A percentile compares a stretch with the other conserved stretches of the same genome.
Conservation (phyloP, 2,888 invertebrate species). For the Ferrisia virgata region DNA sequence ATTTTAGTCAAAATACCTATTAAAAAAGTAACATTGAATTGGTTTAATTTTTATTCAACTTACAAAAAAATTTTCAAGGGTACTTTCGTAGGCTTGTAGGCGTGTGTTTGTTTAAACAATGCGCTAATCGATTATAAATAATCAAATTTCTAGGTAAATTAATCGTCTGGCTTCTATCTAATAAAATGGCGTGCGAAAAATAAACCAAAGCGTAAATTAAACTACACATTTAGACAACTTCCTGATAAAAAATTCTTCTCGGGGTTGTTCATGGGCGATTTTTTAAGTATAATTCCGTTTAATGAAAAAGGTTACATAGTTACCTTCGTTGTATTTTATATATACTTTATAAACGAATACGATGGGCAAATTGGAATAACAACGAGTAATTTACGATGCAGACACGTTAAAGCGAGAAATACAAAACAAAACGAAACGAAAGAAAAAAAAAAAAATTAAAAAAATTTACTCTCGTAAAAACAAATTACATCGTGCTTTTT, state of each 20-base stretch:
- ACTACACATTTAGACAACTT: neutral
- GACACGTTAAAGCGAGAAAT: neutral
- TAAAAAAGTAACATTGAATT: no score
- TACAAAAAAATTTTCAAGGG: no score
- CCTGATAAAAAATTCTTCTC: neutral
- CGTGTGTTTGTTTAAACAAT: no score
- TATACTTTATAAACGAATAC: neutral
- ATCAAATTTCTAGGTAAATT: no score
- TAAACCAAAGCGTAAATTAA: neutral
- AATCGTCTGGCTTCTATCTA: no score
- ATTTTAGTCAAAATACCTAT: no score
- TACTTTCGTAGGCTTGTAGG: no score
- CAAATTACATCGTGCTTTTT: neutral
- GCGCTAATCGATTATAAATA: no score
- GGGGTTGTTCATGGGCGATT: neutral
- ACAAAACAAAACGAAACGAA: no score
- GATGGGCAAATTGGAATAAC: neutral
- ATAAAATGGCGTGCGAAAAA: no score
- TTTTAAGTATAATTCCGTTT: neutral
- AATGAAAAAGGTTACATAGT: constrained; percentile 1
- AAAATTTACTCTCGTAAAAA: neutral
- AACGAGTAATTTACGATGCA: neutral
- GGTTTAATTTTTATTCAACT: no score
- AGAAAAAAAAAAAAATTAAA: neutral
- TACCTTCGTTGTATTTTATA: constrained; percentile 20